phyloP scores from a whole-genome alignment of 2,113 vertebrate species.

The Anguilla rostrata region DNA sequence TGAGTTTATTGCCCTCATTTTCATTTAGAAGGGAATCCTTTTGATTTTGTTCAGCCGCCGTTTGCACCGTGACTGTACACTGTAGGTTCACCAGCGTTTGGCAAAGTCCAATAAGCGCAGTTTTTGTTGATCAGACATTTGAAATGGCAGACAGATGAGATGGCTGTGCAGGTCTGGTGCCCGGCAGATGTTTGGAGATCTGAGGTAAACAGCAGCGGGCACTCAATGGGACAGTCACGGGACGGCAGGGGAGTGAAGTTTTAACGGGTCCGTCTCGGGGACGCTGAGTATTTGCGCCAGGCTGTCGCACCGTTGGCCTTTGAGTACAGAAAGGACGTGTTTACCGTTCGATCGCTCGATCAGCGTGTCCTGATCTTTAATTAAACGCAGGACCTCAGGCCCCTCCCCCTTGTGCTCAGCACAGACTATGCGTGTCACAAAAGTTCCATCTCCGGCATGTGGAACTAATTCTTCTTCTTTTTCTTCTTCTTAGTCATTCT shows the following conservation, averaged over 20 bases:
- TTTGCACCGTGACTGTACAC: not conserved
- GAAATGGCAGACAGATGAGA: not conserved
- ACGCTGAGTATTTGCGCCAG: not conserved
- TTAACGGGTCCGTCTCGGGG: not conserved
- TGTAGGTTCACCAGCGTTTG: not conserved
- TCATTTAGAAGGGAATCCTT: not conserved
- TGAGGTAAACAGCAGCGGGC: not conserved
- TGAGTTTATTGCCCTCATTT: not conserved
- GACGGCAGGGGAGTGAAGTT: not conserved
- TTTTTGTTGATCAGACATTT: not conserved
- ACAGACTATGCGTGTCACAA: constrained; percentile 35
- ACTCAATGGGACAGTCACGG: not conserved
- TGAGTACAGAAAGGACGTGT: constrained; percentile 35
- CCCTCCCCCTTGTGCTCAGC: not conserved
- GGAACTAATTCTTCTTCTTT: constrained; percentile 45
- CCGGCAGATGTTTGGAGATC: not conserved
- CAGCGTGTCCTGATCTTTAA: constrained; percentile 54
- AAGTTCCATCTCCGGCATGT: constrained; percentile 55
- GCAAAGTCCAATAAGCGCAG: not conserved
- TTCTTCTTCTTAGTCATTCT: not conserved
- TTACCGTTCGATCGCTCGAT: constrained; percentile 54
- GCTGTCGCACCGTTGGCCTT: not conserved
- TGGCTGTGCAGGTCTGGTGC: not conserved
- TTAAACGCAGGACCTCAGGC: constrained; percentile 39
- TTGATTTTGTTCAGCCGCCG: not conserved